Percentiles rank a stretch among this genome's conserved stretches.
phyloP scores from a whole-genome alignment of 2,113 vertebrate species.

The Colius striatus region DNA sequence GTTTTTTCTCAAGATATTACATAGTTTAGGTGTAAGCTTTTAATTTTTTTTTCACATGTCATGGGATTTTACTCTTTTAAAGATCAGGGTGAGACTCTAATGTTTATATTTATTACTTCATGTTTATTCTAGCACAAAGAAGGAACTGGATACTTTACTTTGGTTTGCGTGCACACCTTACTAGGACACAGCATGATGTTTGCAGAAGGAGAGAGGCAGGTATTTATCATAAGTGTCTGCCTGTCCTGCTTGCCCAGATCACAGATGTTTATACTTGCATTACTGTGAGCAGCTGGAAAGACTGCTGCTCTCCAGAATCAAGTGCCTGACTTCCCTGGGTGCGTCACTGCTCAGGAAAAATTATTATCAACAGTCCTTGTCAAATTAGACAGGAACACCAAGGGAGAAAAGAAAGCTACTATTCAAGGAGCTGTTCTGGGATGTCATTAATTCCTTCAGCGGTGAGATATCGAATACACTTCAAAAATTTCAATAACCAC shows the following conservation, averaged over 20 bases:
- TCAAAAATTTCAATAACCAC: neutral
- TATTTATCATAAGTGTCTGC: neutral
- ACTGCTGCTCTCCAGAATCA: neutral
- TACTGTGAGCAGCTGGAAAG: neutral
- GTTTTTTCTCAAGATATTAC: neutral
- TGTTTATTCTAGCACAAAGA: neutral
- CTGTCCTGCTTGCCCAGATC: neutral
- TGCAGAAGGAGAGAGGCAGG: neutral
- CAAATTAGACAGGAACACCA: neutral
- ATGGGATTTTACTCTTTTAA: neutral
- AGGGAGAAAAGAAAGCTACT: neutral
- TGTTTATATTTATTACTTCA: neutral
- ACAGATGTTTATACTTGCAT: neutral
- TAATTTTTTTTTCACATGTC: neutral
- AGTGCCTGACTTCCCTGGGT: neutral
- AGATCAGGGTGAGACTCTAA: neutral
- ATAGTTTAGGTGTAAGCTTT: neutral
- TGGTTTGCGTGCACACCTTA: neutral
- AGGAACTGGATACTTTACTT: neutral
- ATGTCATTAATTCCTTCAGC: neutral
- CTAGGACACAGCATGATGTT: neutral
- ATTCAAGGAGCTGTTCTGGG: neutral
- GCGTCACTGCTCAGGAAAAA: conserved; percentile 3
- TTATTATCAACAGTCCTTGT: neutral
- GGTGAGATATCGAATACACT: neutral